Conservation (phyloP, 2,113 vertebrate genomes). For the Nymphicus hollandicus region DNA sequence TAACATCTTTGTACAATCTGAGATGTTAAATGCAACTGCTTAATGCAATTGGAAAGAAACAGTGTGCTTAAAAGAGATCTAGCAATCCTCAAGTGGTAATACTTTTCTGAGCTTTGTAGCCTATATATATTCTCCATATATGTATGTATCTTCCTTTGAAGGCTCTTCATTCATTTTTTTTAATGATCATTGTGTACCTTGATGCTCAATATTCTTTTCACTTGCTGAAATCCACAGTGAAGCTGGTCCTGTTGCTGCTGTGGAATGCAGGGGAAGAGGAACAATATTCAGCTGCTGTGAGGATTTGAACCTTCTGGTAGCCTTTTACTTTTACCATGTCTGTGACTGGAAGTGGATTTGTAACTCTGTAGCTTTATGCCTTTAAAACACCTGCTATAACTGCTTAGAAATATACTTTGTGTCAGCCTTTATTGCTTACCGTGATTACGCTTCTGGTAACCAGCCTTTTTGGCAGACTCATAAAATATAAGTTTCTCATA, state of each 20-base stretch:
- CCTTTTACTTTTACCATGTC: neutral
- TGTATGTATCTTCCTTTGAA: neutral
- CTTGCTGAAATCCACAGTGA: neutral
- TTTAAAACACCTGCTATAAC: constrained; percentile 52
- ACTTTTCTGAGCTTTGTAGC: neutral
- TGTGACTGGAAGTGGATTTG: constrained; percentile 28
- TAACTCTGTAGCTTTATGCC: constrained; percentile 24
- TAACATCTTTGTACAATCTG: rapidly evolving
- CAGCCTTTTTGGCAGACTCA: constrained; percentile 23
- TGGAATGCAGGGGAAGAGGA: neutral
- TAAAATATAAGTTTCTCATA: constrained; percentile 45
- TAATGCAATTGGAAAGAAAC: neutral
- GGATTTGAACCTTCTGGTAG: neutral
- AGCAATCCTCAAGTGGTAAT: neutral
- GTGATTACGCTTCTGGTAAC: constrained; percentile 44
- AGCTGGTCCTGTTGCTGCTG: neutral
- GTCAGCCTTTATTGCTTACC: constrained; percentile 50
- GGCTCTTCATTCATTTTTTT: neutral
- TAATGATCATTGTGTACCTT: neutral
- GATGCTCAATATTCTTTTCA: neutral
- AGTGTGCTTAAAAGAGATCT: neutral
- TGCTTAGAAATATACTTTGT: constrained; percentile 33
- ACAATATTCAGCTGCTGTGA: neutral
- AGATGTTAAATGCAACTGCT: neutral
- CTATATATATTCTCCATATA: neutral